Evolutionary conservation across 2,113 vertebrate species (phyloP).

Genomic region (Odontesthes bonariensis): DNA sequence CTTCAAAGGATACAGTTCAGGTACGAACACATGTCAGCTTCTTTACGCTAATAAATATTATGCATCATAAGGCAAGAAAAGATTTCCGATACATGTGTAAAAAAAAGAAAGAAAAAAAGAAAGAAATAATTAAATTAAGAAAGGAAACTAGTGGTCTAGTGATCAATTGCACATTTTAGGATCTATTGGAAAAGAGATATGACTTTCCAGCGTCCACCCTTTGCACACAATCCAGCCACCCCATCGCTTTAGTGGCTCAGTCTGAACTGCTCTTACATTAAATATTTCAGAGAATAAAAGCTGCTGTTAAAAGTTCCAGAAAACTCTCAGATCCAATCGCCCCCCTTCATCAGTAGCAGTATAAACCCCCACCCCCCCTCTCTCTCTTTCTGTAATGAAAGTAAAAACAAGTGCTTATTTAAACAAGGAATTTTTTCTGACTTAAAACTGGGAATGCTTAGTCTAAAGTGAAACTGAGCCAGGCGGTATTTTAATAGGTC

Average conservation of each 20-base stretch:
- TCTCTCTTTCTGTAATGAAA: neutral
- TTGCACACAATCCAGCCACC: neutral
- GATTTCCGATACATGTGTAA: slow-evolving; percentile 19
- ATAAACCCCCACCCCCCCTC: neutral
- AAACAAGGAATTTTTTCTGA: slow-evolving; percentile 10
- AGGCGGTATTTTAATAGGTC: neutral
- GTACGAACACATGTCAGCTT: slow-evolving; percentile 12
- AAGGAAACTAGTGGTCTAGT: slow-evolving; percentile 26
- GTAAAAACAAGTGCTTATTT: slow-evolving; percentile 28
- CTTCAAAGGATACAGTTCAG: slow-evolving; percentile 31
- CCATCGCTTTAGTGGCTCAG: slow-evolving; percentile 11
- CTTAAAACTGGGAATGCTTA: slow-evolving; percentile 51
- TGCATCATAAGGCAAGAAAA: slow-evolving; percentile 60
- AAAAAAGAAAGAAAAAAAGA: neutral
- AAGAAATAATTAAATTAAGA: neutral
- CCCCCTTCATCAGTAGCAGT: neutral
- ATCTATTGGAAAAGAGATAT: slow-evolving; percentile 1
- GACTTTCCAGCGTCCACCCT: slow-evolving; percentile 8
- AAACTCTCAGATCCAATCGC: neutral
- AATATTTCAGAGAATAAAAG: neutral
- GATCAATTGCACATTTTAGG: slow-evolving; percentile 37
- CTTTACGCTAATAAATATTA: slow-evolving; percentile 1
- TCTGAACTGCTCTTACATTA: slow-evolving; percentile 5
- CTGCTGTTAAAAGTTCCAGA: slow-evolving; percentile 7
- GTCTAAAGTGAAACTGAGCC: slow-evolving; percentile 1